Evolutionary conservation across 2,888 invertebrate species (phyloP), one percentile per base, ranked within the genome.

Genomic region (Drosophila meridionalis): DNA sequence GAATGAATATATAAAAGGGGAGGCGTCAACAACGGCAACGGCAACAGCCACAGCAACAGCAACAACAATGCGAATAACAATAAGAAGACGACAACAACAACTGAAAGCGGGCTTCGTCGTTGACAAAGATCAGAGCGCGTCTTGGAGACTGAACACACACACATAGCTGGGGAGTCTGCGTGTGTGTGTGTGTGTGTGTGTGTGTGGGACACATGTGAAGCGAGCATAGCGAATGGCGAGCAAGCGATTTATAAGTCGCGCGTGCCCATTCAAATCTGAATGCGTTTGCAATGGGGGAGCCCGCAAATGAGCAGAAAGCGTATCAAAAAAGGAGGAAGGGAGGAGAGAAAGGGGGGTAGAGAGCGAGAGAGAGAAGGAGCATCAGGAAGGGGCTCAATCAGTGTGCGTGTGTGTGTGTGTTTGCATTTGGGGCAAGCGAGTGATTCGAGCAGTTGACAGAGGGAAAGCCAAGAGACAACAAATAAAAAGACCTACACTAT

Each of bases 1-100:
- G 83, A 84, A 84, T 84, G 81, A 81, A 83, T 77, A 82, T 73
- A 78, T 72, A 90, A 90, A 91, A 91, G 90, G 91, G 91, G 91
- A 91, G 91, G 91, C 89, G 91, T 91, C 88, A 87, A 87, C 82
- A 82, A 78, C 70, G 62, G 56, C 63, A 64, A 75, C 65, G 55
- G 38, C 65, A 60, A 57, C 55, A 69, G 11, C 69, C 55, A 47
- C 65, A 53, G 43, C 65, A 57, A 47, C 55, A 69, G 9, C 69
- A 58, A 42, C 65, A 58, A 52, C 55, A 69, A 68, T 66, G 55
- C 60, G 62, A 70, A 70, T 71, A 68, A 78, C 76, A 76, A 77
- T 75, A 76, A 77, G 76, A 67, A 67, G 77, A 77, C 55, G 73
- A 67, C 48, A 62, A 58, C 32, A 48, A 66, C 40, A 52, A 34